Evolutionary conservation across 2,797 vertebrate genomes (phyloP).

Genomic region (Parambassis ranga): DNA sequence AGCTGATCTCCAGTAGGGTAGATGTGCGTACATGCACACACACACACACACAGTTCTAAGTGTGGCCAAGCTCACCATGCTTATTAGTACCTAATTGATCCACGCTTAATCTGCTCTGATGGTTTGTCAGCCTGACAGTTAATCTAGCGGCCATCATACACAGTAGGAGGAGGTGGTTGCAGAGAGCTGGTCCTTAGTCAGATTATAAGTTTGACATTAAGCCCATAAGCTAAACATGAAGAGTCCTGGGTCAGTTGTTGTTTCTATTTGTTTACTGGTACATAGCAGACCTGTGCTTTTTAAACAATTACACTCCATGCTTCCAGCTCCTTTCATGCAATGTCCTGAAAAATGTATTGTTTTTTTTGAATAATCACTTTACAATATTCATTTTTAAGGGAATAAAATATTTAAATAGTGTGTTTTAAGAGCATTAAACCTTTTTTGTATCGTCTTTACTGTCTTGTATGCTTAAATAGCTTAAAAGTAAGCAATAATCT

Average conservation of each 20-base stretch:
- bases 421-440: too few relatives aligned
- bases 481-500: too few relatives aligned
- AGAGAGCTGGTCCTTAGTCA: conserved; percentile 4
- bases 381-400: too few relatives aligned
- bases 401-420: too few relatives aligned
- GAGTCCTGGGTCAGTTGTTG: not conserved
- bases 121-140: conserved; percentile 50
- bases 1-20: conserved; percentile 47
- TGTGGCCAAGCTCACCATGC: conserved; percentile 31
- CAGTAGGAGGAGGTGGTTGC: conserved; percentile 7
- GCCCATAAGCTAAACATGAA: not conserved
- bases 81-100: conserved; percentile 74
- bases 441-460: too few relatives aligned
- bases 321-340: not conserved
- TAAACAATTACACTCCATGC: too few relatives aligned
- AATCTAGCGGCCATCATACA: conserved; percentile 51
- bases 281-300: too few relatives aligned
- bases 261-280: too few relatives aligned
- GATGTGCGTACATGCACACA: conserved; percentile 14
- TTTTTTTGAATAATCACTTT: too few relatives aligned
- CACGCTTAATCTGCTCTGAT: conserved; percentile 63
- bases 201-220: conserved; percentile 14
- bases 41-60: conserved; percentile 8
- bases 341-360: too few relatives aligned
- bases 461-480: too few relatives aligned